Conservation (phyloP, 2,888 invertebrate species). For the Nymphalis polychloros region DNA sequence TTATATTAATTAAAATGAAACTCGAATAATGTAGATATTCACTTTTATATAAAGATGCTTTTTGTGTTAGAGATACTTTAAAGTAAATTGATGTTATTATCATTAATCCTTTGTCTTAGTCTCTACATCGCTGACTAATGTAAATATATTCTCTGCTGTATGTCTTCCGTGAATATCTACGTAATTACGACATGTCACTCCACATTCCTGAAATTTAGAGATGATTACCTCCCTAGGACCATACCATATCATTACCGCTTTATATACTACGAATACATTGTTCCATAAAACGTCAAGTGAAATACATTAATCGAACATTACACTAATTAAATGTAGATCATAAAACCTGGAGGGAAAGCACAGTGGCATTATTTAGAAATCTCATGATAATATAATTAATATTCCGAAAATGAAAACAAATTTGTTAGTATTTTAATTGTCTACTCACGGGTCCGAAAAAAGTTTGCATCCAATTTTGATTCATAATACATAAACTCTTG, state of each 20-base stretch:
- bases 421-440: not conserved
- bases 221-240: not conserved
- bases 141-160: slow-evolving; percentile 74
- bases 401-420: not conserved
- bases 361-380: no score
- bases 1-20: no score
- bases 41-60: not conserved
- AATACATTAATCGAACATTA: no score
- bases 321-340: no score
- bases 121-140: slow-evolving; percentile 67
- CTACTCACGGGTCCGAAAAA: slow-evolving; percentile 71
- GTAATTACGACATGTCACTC: slow-evolving; percentile 72
- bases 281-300: no score
- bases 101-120: slow-evolving; percentile 60
- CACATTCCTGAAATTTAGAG: slow-evolving; percentile 65
- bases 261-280: no score
- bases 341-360: no score
- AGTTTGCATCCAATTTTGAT: slow-evolving; percentile 75
- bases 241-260: no score
- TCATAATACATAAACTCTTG: slow-evolving; percentile 71
- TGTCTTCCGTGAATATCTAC: slow-evolving; percentile 65
- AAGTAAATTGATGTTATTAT: not conserved
- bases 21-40: no score
- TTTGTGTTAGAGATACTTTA: not conserved
- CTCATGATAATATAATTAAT: not conserved